Base-by-base conservation (phyloP, 2,888 invertebrate genomes). In the Drosophila neutralis region DNA sequence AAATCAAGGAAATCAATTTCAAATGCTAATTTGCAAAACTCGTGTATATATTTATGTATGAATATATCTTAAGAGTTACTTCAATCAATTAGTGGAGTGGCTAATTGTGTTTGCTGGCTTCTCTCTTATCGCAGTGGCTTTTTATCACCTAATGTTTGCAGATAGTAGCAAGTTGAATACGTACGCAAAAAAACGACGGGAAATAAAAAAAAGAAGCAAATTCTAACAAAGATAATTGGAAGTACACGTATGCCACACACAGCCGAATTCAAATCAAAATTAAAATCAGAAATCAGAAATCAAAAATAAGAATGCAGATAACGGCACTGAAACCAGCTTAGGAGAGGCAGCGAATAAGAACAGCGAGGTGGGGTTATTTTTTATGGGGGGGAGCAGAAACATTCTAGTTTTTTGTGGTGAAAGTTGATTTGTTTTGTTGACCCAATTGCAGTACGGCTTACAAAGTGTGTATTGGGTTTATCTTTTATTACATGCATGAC, bases 391-490 rank as follows among this genome's bases (percentile, higher is more conserved):
- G 36, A 42, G 57, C 21, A 11, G 27, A 38, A 33, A 18, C n/a
- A 38, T 64, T 66, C 58, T 58, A 33, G 40, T 58, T 74, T 56
- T 54, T 53, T 24, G 59, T 64, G 84, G 84, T 79, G 84, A 85
- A 85, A 85, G 84, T 75, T 86, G 61, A 27, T 49, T 57, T 31
- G 29, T 29, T 38, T 61, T 77, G 33, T 33, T 75, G 85, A 89
- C 90, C 90, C 75, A 71, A 70, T 89, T 51, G 51, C 29, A 24
- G 29, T 60, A 63, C 57, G 54, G 24, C 36, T 61, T 36, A 38
- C 13, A 54, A 45, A 49, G 8, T 64, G 21, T 59, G 58, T 45
- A 52, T 63, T 38, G 15, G 21, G 21, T 29, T 21, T 13, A 18
- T 21, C 27, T 36, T 35, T 45, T 38, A 62, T 56, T 57, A 56